phyloP scores from a whole-genome alignment of 2,888 invertebrate species.

The Drosophila kuntzei region DNA sequence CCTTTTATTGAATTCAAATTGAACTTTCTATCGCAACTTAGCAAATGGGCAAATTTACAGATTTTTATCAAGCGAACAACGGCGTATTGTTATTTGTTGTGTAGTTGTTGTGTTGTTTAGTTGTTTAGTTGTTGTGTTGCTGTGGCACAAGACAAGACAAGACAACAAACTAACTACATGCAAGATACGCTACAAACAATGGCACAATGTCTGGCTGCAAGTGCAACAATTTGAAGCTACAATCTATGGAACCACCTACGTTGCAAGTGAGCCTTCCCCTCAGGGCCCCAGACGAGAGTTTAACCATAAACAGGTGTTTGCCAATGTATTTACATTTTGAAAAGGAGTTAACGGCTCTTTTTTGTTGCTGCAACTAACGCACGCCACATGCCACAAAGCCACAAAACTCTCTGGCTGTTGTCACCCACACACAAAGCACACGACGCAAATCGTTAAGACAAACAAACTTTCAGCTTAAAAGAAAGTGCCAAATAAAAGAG shows the following conservation, averaged over 20 bases:
- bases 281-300: conserved; percentile 11
- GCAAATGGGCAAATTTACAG: conserved; percentile 68
- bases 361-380: conserved; percentile 27
- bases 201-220: conserved; percentile 51
- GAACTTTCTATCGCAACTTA: conserved; percentile 66
- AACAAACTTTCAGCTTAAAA: conserved; percentile 70
- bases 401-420: conserved; percentile 12
- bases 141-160: conserved; percentile 45
- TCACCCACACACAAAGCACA: conserved; percentile 53
- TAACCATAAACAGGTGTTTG: conserved; percentile 73
- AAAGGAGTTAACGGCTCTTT: conserved; percentile 60
- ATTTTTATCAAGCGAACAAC: conserved; percentile 65
- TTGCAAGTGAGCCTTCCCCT: conserved; percentile 29
- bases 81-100: conserved; percentile 43
- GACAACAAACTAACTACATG: conserved; percentile 50
- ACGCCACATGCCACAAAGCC: not conserved
- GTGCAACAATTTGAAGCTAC: conserved; percentile 75
- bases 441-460: conserved; percentile 43
- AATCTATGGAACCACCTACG: conserved; percentile 66
- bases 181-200: conserved; percentile 52
- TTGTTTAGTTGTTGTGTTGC: conserved; percentile 34
- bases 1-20: conserved; percentile 64
- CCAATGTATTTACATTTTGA: conserved; percentile 63
- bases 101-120: conserved; percentile 34
- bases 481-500: conserved; percentile 68